A percentile compares a stretch with the other conserved stretches of the same genome.
Conservation (phyloP, 2,888 invertebrate species). For the Aleiodes alternator region DNA sequence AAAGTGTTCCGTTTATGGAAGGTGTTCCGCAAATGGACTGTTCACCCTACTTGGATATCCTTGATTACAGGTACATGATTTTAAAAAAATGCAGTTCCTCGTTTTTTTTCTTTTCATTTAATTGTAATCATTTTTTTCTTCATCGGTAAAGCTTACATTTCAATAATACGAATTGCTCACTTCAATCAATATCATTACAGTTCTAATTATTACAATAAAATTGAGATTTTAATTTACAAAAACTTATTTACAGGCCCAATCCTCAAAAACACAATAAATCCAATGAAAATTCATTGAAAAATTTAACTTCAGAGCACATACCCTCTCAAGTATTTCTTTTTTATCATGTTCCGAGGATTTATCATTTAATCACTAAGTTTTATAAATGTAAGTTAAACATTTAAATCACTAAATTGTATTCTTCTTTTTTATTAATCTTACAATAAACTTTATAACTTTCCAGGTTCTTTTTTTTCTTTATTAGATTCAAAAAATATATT, state of each 20-base stretch:
- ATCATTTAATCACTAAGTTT: no score
- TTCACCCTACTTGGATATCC: no score
- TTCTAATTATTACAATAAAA: constrained; percentile 8
- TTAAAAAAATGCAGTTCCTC: neutral
- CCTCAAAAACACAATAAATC: neutral
- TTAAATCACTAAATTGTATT: no score
- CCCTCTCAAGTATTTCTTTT: no score
- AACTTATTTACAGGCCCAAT: constrained; percentile 17
- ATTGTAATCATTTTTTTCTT: neutral
- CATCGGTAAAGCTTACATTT: constrained; percentile 29
- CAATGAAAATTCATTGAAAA: no score
- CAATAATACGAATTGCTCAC: constrained; percentile 18
- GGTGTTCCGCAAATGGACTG: no score
- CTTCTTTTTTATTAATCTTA: neutral
- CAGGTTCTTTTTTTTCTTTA: neutral
- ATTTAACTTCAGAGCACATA: no score
- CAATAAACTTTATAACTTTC: constrained; percentile 9
- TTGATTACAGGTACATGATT: neutral
- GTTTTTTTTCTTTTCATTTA: constrained; percentile 2
- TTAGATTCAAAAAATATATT: constrained; percentile 28
- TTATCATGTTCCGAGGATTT: no score
- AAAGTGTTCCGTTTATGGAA: no score
- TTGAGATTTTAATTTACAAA: constrained; percentile 25
- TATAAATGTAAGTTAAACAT: no score
- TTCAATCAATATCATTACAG: constrained; percentile 20